These are phyloP conservation scores for Eilema depressum DNA, from an alignment of 2,888 invertebrate species.

Conservation along the genomic window DNA sequence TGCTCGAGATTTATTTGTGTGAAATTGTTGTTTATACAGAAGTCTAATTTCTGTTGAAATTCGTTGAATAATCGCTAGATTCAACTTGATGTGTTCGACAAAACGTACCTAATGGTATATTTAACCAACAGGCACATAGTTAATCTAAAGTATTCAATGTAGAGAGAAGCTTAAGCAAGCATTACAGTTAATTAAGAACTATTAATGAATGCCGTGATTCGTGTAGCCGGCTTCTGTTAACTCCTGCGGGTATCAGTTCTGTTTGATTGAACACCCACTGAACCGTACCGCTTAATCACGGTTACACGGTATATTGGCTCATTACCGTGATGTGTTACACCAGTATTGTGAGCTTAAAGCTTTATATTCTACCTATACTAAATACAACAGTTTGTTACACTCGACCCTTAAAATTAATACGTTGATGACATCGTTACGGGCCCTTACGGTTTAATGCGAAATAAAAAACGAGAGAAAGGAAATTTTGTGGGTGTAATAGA, in stretches of 20 bases:
- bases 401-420: slow-evolving; percentile 10
- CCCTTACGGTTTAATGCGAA: slow-evolving; percentile 15
- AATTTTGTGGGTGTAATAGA: slow-evolving; percentile 22
- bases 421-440: slow-evolving; percentile 22
- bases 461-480: slow-evolving; percentile 21
- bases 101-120: slow-evolving; percentile 6
- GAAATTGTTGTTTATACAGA: background rate
- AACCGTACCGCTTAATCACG: slow-evolving; percentile 72
- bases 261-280: slow-evolving; percentile 70
- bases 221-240: slow-evolving; percentile 57
- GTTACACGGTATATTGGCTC: slow-evolving; percentile 64
- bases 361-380: slow-evolving; percentile 31
- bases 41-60: no score
- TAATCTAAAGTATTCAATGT: slow-evolving; percentile 40
- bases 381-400: slow-evolving; percentile 21
- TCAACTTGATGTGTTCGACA: background rate
- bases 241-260: slow-evolving; percentile 66
- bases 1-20: no score
- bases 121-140: slow-evolving; percentile 27
- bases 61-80: background rate
- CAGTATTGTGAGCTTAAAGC: slow-evolving; percentile 28
- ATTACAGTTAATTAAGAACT: slow-evolving; percentile 65
- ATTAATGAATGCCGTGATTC: slow-evolving; percentile 64
- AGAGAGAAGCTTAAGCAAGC: slow-evolving; percentile 49
- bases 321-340: slow-evolving; percentile 57